These are phyloP conservation scores for Candidula unifasciata DNA, from an alignment of 2,888 invertebrate species.

Conservation along the genomic window DNA sequence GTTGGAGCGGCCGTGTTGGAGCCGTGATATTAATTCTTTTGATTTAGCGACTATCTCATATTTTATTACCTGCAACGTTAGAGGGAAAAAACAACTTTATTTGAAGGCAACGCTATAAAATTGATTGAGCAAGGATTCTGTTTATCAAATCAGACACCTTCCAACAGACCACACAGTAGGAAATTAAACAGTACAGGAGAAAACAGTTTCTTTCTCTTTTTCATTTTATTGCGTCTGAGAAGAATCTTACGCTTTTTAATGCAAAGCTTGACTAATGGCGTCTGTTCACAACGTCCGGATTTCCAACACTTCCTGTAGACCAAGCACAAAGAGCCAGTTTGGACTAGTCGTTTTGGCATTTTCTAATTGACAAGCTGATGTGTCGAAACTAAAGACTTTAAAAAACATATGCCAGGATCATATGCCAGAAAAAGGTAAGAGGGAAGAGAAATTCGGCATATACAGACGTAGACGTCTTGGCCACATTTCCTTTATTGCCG, in stretches of 20 bases:
- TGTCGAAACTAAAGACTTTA: constrained; percentile 11
- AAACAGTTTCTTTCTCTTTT: neutral
- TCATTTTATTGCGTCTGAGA: neutral
- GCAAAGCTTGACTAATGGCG: neutral
- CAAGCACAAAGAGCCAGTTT: constrained; percentile 28
- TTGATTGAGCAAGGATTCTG: too few relatives aligned
- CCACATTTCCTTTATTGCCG: neutral
- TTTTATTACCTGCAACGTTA: too few relatives aligned
- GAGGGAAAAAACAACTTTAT: too few relatives aligned
- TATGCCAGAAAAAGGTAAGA: neutral
- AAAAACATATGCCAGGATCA: constrained; percentile 31
- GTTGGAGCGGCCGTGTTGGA: too few relatives aligned
- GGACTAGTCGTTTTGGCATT: constrained; percentile 25
- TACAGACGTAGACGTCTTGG: neutral
- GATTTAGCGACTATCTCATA: too few relatives aligned
- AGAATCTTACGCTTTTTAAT: neutral
- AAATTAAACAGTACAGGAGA: neutral
- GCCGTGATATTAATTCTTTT: too few relatives aligned
- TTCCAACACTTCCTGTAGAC: constrained; percentile 24
- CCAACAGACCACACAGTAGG: constrained; percentile 6
- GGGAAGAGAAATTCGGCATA: neutral
- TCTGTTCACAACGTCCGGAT: constrained; percentile 23
- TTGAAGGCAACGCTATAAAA: too few relatives aligned
- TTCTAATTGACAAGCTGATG: constrained; percentile 22
- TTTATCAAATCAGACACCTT: neutral